These are phyloP conservation scores for Ameiurus melas DNA, from an alignment of 2,113 vertebrate species.

Conservation along the genomic window DNA sequence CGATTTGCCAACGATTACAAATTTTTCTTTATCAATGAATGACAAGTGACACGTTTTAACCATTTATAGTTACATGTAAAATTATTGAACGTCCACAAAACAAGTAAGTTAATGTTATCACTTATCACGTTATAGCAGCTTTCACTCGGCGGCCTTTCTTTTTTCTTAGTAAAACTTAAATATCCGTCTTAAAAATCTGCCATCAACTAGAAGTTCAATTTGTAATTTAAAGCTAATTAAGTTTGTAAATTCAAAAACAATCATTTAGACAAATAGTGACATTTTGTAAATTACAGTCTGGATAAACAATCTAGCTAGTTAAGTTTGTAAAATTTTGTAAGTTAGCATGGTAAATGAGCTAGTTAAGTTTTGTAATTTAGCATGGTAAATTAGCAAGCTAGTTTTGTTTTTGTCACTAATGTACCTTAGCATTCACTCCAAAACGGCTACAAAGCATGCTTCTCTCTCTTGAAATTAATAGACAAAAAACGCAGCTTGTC, in stretches of 20 bases:
- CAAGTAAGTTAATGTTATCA: neutral
- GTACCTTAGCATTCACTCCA: neutral
- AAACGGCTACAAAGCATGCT: neutral
- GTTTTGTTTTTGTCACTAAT: neutral
- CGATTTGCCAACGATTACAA: too few species aligned
- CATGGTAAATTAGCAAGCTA: neutral
- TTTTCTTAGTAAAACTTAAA: neutral
- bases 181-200: neutral
- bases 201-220: neutral
- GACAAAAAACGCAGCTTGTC: neutral
- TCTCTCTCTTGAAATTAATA: neutral
- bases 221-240: neutral
- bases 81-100: neutral
- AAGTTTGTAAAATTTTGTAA: neutral
- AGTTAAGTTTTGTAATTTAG: neutral
- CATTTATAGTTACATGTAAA: neutral
- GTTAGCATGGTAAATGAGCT: neutral
- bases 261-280: neutral
- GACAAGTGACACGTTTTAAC: neutral
- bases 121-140: neutral
- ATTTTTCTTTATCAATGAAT: neutral
- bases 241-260: neutral
- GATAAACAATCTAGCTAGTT: neutral
- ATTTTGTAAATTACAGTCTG: neutral
- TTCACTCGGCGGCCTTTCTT: neutral